phyloP scores from a whole-genome alignment of 2,113 vertebrate species.

The Alectura lathami region DNA sequence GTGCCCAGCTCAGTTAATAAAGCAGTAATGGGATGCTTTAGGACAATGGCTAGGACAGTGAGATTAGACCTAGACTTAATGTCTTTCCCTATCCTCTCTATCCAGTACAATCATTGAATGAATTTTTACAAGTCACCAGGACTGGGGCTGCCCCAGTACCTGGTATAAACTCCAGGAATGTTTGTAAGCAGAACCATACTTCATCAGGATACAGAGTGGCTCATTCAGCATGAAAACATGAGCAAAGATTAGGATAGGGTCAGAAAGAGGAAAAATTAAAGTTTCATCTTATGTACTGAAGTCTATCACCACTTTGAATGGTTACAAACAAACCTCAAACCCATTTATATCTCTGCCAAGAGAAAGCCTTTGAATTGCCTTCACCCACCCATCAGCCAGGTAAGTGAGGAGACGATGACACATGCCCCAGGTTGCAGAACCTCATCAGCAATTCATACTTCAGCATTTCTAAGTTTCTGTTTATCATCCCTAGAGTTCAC shows the following conservation, averaged over 20 bases:
- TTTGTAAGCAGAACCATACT: not conserved
- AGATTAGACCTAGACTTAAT: not conserved
- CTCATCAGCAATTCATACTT: conserved; percentile 45
- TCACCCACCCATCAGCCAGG: not conserved
- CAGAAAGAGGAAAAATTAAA: not conserved
- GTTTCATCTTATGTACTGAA: not conserved
- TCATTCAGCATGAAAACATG: not conserved
- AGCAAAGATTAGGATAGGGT: not conserved
- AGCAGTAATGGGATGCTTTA: not conserved
- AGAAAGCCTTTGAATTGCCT: not conserved
- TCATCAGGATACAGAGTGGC: not conserved
- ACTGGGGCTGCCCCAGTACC: not conserved
- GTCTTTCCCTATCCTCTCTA: not conserved
- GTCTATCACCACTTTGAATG: not conserved
- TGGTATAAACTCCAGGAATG: not conserved
- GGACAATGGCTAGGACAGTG: not conserved
- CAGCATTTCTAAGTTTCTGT: conserved; percentile 27
- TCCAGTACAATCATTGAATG: not conserved
- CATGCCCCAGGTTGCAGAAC: not conserved
- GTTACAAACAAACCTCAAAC: not conserved
- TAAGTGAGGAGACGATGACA: not conserved
- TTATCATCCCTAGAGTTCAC: conserved; percentile 38
- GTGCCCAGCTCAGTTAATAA: not conserved
- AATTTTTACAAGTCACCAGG: not conserved
- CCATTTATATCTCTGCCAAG: not conserved